Evolutionary conservation across 2,888 invertebrate species (phyloP).

Genomic region (Lampropteryx suffumata): DNA sequence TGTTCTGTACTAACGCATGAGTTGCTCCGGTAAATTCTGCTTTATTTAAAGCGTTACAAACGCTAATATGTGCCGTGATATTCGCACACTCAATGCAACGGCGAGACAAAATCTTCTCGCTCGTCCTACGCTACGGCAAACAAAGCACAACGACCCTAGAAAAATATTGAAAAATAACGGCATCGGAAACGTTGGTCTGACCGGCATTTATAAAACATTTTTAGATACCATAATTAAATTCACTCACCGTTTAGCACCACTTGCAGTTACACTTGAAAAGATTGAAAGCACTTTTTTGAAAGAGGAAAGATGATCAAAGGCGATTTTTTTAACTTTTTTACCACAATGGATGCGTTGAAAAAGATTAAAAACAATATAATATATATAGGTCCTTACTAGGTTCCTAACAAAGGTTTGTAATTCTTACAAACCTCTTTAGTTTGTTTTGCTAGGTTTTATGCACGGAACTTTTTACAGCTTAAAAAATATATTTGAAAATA

Average conservation of each 20-base stretch:
- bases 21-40: slow-evolving; percentile 42
- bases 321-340: slow-evolving; percentile 35
- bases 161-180: slow-evolving; percentile 81
- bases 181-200: slow-evolving; percentile 39
- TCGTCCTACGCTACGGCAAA: slow-evolving; percentile 49
- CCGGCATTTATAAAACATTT: slow-evolving; percentile 31
- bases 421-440: too few relatives aligned
- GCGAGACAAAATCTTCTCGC: slow-evolving; percentile 45
- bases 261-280: slow-evolving; percentile 26
- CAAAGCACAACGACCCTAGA: slow-evolving; percentile 71
- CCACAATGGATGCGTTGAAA: slow-evolving; percentile 31
- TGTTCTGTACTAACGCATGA: slow-evolving; percentile 13
- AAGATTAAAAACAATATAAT: too few relatives aligned
- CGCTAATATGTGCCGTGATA: slow-evolving; percentile 46
- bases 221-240: slow-evolving; percentile 10
- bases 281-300: slow-evolving; percentile 25
- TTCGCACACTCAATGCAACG: slow-evolving; percentile 49
- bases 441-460: too few relatives aligned
- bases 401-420: too few relatives aligned
- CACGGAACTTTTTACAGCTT: too few relatives aligned
- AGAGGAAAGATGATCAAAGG: slow-evolving; percentile 24
- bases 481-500: too few relatives aligned
- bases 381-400: too few relatives aligned
- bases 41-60: slow-evolving; percentile 41
- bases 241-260: slow-evolving; percentile 30